Evolutionary conservation across 2,797 vertebrate species (phyloP).

Genomic region (Emydoidea blandingii): DNA sequence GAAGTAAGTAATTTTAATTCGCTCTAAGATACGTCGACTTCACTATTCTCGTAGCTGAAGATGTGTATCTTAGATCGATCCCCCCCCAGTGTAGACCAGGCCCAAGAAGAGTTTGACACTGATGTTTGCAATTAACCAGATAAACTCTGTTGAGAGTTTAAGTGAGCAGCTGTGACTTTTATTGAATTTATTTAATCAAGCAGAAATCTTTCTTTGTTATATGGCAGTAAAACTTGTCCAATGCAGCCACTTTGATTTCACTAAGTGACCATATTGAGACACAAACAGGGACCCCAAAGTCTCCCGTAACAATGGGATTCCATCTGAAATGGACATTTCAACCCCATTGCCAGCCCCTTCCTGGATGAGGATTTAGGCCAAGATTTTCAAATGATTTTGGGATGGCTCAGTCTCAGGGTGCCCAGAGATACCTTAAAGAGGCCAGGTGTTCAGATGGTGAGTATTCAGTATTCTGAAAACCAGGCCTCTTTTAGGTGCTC

Average conservation of each 20-base stretch:
- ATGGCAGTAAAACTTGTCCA: not conserved
- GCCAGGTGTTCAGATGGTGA: not conserved
- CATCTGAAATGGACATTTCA: not conserved
- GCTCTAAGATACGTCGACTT: too few species aligned
- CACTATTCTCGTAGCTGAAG: too few species aligned
- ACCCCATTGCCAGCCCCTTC: not conserved
- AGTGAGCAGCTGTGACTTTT: too few species aligned
- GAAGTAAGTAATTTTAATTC: too few species aligned
- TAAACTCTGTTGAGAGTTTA: not conserved
- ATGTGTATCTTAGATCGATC: too few species aligned
- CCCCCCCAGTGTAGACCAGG: too few species aligned
- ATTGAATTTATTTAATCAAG: not conserved
- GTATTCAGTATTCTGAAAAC: not conserved
- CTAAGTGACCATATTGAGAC: not conserved
- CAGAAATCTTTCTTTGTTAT: not conserved
- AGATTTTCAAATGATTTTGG: not conserved
- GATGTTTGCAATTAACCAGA: not conserved
- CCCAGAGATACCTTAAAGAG: not conserved
- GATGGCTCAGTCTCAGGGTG: not conserved
- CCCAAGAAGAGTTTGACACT: too few species aligned
- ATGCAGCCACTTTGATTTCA: too few species aligned
- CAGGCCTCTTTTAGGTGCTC: not conserved
- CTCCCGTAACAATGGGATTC: not conserved
- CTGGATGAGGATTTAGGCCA: not conserved
- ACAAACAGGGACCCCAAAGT: not conserved